Evolutionary conservation across 2,888 invertebrate genomes (phyloP).

Genomic region (Cetonia aurata): DNA sequence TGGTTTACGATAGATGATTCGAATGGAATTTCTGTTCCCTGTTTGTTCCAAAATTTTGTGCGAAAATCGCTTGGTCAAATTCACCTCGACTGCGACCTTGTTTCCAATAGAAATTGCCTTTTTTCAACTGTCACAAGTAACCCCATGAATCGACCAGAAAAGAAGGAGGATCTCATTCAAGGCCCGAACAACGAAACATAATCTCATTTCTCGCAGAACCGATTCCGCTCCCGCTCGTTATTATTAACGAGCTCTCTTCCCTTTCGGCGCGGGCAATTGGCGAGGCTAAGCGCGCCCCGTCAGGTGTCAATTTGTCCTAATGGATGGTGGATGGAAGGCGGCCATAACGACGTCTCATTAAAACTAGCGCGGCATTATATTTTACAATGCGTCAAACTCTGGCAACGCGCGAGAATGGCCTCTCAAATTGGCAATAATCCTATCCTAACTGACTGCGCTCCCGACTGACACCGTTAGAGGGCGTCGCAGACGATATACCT

Average conservation of each 20-base stretch:
- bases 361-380: constrained; percentile 58
- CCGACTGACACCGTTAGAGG: too few relatives aligned
- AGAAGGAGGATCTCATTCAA: too few relatives aligned
- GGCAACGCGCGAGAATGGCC: constrained; percentile 13
- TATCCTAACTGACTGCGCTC: constrained; percentile 27
- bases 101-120: too few relatives aligned
- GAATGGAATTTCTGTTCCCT: too few relatives aligned
- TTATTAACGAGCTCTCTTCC: constrained; percentile 60
- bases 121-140: too few relatives aligned
- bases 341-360: constrained; percentile 60
- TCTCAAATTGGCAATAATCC: constrained; percentile 38
- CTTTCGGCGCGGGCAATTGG: not conserved
- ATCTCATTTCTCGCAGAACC: constrained; percentile 53
- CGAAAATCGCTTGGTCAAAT: too few relatives aligned
- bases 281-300: constrained; percentile 52
- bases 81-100: too few relatives aligned
- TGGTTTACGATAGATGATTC: too few relatives aligned
- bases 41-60: too few relatives aligned
- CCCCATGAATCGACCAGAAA: too few relatives aligned
- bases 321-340: constrained; percentile 64
- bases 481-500: too few relatives aligned
- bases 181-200: too few relatives aligned
- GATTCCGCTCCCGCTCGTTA: constrained; percentile 59
- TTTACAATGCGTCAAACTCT: constrained; percentile 54
- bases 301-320: constrained; percentile 69